A percentile compares a stretch with the other conserved stretches of the same genome.
Evolutionary conservation across 2,797 vertebrate species (phyloP).

Genomic region (Manis javanica): DNA sequence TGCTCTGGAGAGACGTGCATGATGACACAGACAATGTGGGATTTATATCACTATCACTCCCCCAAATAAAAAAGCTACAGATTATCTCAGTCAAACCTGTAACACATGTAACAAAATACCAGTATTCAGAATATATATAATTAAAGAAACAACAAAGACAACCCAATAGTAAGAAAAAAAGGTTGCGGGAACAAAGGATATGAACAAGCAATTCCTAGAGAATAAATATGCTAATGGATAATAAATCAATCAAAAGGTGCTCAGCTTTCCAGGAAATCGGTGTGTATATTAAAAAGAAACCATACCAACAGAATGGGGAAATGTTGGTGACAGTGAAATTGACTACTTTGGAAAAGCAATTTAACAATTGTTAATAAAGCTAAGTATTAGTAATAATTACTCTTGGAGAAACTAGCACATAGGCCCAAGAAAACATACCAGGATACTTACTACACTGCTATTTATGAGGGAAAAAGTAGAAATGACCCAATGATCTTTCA

Average conservation of each 20-base stretch:
- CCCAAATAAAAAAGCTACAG: neutral
- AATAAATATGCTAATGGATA: neutral
- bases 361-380: neutral
- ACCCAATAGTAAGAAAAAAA: neutral
- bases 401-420: neutral
- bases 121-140: neutral
- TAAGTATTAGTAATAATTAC: neutral
- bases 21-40: neutral
- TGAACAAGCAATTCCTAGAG: neutral
- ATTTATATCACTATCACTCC: neutral
- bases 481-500: neutral
- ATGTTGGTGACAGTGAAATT: neutral
- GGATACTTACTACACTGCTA: neutral
- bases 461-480: neutral
- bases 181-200: neutral
- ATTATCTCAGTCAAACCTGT: neutral
- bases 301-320: neutral
- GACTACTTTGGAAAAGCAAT: slow-evolving; percentile 26
- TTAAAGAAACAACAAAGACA: neutral
- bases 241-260: neutral
- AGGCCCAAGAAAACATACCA: neutral
- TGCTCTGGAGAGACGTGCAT: neutral
- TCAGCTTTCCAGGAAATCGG: neutral
- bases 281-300: neutral
- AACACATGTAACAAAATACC: neutral